Evolutionary conservation across 2,797 vertebrate genomes (phyloP).

Genomic region (Gambelia wislizenii): DNA sequence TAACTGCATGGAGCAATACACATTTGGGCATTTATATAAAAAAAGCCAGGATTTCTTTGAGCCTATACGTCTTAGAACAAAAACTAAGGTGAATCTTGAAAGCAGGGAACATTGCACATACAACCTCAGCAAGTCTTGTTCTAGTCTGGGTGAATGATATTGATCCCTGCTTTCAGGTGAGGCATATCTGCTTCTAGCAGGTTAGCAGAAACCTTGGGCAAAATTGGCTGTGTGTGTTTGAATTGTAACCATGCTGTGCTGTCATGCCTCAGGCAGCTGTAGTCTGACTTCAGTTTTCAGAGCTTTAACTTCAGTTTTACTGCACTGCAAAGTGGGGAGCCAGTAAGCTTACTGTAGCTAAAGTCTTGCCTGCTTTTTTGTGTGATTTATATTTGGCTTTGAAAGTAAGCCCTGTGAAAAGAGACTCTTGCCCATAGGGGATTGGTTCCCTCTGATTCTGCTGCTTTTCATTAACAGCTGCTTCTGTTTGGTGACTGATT

Average conservation of each 20-base stretch:
- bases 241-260: fast-evolving
- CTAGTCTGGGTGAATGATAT: not conserved
- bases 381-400: conserved; percentile 41
- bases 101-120: fast-evolving
- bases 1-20: not conserved
- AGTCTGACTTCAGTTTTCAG: not conserved
- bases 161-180: not conserved
- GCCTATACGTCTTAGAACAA: not conserved
- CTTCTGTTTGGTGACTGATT: conserved; percentile 61
- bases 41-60: not conserved
- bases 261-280: fast-evolving
- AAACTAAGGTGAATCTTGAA: not conserved
- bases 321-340: not conserved
- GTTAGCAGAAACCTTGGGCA: not conserved
- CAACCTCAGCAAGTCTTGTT: not conserved
- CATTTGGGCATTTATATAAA: not conserved
- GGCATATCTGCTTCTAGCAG: fast-evolving
- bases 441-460: conserved; percentile 56
- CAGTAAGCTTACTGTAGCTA: not conserved
- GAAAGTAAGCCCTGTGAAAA: conserved; percentile 30
- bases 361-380: not conserved
- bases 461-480: conserved; percentile 68
- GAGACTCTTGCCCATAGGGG: conserved; percentile 51
- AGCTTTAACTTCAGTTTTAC: conserved; percentile 34
- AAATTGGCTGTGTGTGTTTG: conserved; percentile 1